phyloP scores from a whole-genome alignment of 2,888 invertebrate genomes.

The Ligdia adustata region DNA sequence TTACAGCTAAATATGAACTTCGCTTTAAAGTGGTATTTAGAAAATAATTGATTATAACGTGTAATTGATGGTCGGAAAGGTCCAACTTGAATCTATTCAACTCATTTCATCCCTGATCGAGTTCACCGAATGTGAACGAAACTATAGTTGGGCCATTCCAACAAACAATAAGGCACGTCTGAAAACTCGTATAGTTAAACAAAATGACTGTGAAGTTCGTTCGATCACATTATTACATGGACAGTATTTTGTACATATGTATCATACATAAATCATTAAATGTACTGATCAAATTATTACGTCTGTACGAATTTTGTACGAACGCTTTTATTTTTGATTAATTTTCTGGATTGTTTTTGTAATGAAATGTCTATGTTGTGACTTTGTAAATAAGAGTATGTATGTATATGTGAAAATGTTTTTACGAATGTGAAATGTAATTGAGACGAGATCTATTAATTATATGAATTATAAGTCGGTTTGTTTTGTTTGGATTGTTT shows the following conservation, averaged over 20 bases:
- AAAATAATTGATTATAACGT: no score
- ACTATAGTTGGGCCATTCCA: no score
- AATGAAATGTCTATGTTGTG: conserved; percentile 57
- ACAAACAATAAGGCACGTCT: no score
- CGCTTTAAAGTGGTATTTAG: no score
- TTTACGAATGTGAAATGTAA: conserved; percentile 69
- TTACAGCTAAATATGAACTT: no score
- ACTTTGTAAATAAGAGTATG: conserved; percentile 69
- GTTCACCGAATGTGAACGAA: no score
- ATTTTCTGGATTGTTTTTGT: conserved; percentile 58
- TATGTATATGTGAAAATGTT: conserved; percentile 57
- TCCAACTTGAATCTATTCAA: no score
- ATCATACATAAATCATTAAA: conserved; percentile 39
- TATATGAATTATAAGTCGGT: conserved; percentile 66
- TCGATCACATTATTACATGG: no score
- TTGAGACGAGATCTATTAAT: conserved; percentile 76
- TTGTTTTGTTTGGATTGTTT: conserved; percentile 40
- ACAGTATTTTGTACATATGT: conserved; percentile 44
- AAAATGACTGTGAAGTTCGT: no score
- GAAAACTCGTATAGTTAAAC: no score
- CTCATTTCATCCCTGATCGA: no score
- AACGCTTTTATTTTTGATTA: conserved; percentile 18
- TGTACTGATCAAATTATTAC: conserved; percentile 47
- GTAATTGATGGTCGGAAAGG: no score
- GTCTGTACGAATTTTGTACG: conserved; percentile 29